phyloP scores from a whole-genome alignment of 2,797 vertebrate species.

The Leptodactylus fallax region DNA sequence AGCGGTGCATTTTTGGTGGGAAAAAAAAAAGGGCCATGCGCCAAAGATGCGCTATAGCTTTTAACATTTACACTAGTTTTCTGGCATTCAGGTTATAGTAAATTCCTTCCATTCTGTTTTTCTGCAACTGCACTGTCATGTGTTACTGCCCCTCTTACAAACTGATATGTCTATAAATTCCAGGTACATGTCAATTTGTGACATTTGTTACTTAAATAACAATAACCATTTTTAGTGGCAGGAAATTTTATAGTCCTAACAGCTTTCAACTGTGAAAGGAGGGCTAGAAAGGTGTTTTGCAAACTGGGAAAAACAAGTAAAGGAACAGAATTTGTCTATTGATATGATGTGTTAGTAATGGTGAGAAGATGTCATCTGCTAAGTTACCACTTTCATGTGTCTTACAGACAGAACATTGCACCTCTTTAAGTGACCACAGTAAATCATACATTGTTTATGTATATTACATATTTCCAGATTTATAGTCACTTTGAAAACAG shows the following conservation, averaged over 20 bases:
- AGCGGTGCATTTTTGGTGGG: too few relatives aligned
- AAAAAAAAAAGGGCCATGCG: too few relatives aligned
- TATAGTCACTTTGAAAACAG: conserved; percentile 9
- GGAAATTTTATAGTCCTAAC: background rate
- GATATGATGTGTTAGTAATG: background rate
- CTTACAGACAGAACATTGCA: background rate
- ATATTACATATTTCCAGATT: background rate
- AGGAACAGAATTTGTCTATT: background rate
- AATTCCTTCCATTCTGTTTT: too few relatives aligned
- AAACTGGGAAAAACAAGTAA: background rate
- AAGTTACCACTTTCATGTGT: background rate
- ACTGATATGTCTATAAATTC: background rate
- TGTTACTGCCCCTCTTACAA: too few relatives aligned
- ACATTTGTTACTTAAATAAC: background rate
- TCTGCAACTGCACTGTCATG: too few relatives aligned
- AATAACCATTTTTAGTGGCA: background rate
- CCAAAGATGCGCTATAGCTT: too few relatives aligned
- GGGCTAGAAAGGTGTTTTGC: background rate
- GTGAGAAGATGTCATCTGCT: background rate
- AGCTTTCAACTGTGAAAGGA: background rate
- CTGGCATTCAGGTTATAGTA: too few relatives aligned
- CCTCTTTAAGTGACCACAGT: background rate
- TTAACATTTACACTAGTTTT: too few relatives aligned
- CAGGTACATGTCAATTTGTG: background rate
- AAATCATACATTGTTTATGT: conserved; percentile 18